Evolutionary conservation across 2,888 invertebrate genomes (phyloP).

Genomic region (Caenorhabditis drosophilae): DNA sequence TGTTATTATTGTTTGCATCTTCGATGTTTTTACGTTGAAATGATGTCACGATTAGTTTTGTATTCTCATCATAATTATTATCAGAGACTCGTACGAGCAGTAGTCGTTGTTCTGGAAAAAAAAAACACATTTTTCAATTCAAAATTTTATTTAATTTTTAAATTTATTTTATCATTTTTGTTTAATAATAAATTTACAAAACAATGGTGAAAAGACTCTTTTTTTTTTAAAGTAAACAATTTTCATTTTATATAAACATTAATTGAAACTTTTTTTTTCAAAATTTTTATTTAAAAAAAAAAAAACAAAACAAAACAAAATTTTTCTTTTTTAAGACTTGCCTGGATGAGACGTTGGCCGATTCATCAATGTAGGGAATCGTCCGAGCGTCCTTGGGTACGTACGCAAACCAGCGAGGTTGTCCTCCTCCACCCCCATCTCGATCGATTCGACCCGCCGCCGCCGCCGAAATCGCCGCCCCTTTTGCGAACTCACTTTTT

Average conservation of each 20-base stretch:
- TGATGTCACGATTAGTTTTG: constrained; percentile 26
- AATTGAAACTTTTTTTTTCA: neutral
- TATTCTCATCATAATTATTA: constrained; percentile 26
- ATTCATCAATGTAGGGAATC: constrained; percentile 60
- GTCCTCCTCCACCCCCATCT: constrained; percentile 21
- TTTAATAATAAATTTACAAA: too few relatives aligned
- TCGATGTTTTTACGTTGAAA: constrained; percentile 7
- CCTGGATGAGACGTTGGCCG: constrained; percentile 38
- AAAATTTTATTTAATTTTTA: too few relatives aligned
- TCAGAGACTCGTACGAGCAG: constrained; percentile 45
- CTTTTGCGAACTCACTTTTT: constrained; percentile 42
- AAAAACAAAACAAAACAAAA: neutral
- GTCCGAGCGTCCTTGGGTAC: constrained; percentile 55
- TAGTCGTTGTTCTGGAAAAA: constrained; percentile 41
- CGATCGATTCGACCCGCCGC: constrained; percentile 14
- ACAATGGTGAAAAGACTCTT: too few relatives aligned
- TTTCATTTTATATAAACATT: neutral
- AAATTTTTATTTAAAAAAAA: neutral
- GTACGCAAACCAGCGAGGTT: constrained; percentile 54
- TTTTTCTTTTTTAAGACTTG: constrained; percentile 5
- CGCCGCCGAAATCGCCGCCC: constrained; percentile 30
- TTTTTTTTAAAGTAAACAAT: too few relatives aligned
- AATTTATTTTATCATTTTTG: too few relatives aligned
- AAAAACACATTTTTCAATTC: neutral
- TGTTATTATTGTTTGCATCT: constrained; percentile 28